phyloP scores from a whole-genome alignment of 2,797 vertebrate species.

The Macropodus opercularis region DNA sequence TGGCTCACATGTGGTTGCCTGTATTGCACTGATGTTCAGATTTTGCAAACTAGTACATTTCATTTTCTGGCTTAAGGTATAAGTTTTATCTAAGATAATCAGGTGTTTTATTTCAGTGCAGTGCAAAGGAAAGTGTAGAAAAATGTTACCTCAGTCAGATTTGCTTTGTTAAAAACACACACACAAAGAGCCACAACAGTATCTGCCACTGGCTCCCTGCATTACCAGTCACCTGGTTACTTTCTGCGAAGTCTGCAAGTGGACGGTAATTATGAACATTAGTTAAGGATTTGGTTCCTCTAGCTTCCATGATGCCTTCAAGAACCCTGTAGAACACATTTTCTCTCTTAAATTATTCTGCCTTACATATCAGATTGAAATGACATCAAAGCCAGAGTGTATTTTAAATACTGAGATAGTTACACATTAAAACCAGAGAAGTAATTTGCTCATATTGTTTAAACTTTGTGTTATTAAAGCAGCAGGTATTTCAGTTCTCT shows the following conservation, averaged over 20 bases:
- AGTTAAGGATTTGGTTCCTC: conserved; percentile 35
- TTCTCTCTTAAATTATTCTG: conserved; percentile 13
- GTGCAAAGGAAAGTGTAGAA: background rate
- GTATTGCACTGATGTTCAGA: conserved; percentile 11
- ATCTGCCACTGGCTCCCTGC: conserved; percentile 26
- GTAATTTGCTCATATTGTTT: conserved; percentile 7
- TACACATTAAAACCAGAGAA: conserved; percentile 14
- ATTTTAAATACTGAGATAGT: conserved; percentile 16
- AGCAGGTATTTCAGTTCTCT: conserved; percentile 19
- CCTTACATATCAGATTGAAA: conserved; percentile 10
- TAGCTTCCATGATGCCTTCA: conserved; percentile 38
- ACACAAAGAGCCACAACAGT: background rate
- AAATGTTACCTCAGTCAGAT: conserved; percentile 1
- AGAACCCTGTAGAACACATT: conserved; percentile 16
- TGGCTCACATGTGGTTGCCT: background rate
- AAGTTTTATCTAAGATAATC: background rate
- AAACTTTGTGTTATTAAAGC: conserved; percentile 29
- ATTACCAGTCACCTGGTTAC: conserved; percentile 23
- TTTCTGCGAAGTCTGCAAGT: conserved; percentile 40
- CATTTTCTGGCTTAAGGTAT: background rate
- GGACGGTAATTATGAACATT: conserved; percentile 43
- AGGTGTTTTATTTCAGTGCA: background rate
- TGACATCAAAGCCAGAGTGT: conserved; percentile 3
- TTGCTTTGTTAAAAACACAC: background rate
- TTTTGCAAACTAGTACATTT: conserved; percentile 6